Percentiles rank a stretch among this genome's conserved stretches.
phyloP scores from a whole-genome alignment of 2,888 invertebrate species.

The Nephrotoma flavescens region DNA sequence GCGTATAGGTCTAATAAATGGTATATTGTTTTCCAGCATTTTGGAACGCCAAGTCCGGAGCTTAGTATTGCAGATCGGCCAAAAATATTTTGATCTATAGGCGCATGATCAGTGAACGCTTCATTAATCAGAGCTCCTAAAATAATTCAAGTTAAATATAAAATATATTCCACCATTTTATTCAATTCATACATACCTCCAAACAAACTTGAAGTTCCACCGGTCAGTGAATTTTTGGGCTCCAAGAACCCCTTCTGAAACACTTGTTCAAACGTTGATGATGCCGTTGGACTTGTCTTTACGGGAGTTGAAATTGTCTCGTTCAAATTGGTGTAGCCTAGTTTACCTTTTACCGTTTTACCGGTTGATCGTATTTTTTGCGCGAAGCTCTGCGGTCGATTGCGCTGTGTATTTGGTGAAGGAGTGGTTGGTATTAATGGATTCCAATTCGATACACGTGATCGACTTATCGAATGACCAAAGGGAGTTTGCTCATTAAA shows the following conservation, averaged over 20 bases:
- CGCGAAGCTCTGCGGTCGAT: constrained; percentile 72
- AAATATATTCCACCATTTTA: neutral
- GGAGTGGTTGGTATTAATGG: constrained; percentile 30
- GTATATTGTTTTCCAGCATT: constrained; percentile 92
- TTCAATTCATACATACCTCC: constrained; percentile 8
- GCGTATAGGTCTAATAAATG: constrained; percentile 85
- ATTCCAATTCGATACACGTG: constrained; percentile 22
- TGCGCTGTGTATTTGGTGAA: constrained; percentile 27
- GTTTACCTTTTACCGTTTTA: constrained; percentile 62
- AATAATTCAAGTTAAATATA: neutral
- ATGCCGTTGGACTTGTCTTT: constrained; percentile 44
- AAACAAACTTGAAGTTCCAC: constrained; percentile 23
- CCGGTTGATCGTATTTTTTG: constrained; percentile 75
- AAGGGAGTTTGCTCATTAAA: constrained; percentile 27
- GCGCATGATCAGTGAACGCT: constrained; percentile 5
- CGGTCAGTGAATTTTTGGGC: constrained; percentile 30
- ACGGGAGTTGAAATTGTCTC: constrained; percentile 57
- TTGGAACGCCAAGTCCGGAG: constrained; percentile 39
- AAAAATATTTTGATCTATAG: constrained; percentile 16
- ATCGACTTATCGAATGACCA: constrained; percentile 18
- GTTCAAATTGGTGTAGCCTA: constrained; percentile 66
- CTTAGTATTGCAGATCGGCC: constrained; percentile 17
- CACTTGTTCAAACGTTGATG: constrained; percentile 24
- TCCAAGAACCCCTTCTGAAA: constrained; percentile 23
- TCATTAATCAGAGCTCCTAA: constrained; percentile 4